Percentiles rank a stretch among this genome's conserved stretches.
These are phyloP conservation scores for Clarias pachynema DNA, from an alignment of 2,797 vertebrate genomes.

Conservation along the genomic window DNA sequence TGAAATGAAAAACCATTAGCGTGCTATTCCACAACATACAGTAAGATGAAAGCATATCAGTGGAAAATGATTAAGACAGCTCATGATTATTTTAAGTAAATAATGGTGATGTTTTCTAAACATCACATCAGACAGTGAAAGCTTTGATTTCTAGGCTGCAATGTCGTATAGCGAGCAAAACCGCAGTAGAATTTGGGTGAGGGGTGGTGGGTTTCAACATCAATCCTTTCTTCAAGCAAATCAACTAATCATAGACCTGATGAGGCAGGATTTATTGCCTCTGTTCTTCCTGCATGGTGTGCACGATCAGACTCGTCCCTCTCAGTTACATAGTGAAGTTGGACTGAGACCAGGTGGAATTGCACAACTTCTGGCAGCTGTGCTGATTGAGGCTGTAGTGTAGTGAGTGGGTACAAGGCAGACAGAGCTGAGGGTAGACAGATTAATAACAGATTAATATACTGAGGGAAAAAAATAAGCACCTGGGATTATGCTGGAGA, in stretches of 20 bases:
- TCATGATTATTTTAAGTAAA: not conserved
- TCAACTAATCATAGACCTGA: slow-evolving; percentile 30
- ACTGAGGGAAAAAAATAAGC: not conserved
- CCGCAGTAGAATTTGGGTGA: not conserved
- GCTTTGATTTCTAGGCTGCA: not conserved
- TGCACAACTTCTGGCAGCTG: slow-evolving; percentile 27
- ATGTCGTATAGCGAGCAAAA: slow-evolving; percentile 7
- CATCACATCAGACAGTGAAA: not conserved
- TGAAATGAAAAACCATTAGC: not conserved
- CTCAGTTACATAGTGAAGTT: slow-evolving; percentile 11
- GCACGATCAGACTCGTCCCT: slow-evolving; percentile 21
- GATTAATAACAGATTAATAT: slow-evolving; percentile 19
- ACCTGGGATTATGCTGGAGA: slow-evolving; percentile 3
- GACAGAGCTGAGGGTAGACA: not conserved
- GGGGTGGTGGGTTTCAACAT: slow-evolving; percentile 3
- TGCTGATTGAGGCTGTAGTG: slow-evolving; percentile 16
- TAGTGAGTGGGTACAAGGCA: not conserved
- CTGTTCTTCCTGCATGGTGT: slow-evolving; percentile 9
- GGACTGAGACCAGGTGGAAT: slow-evolving; percentile 26
- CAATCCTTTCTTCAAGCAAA: slow-evolving; percentile 4
- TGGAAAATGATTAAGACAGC: not conserved
- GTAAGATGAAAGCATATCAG: not conserved
- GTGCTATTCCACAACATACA: not conserved
- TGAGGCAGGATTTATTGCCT: slow-evolving; percentile 33
- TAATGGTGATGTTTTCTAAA: slow-evolving; percentile 8